Percentiles rank a stretch among this genome's conserved stretches.
Conservation (phyloP, 2,797 vertebrate species). For the Acipenser ruthenus region DNA sequence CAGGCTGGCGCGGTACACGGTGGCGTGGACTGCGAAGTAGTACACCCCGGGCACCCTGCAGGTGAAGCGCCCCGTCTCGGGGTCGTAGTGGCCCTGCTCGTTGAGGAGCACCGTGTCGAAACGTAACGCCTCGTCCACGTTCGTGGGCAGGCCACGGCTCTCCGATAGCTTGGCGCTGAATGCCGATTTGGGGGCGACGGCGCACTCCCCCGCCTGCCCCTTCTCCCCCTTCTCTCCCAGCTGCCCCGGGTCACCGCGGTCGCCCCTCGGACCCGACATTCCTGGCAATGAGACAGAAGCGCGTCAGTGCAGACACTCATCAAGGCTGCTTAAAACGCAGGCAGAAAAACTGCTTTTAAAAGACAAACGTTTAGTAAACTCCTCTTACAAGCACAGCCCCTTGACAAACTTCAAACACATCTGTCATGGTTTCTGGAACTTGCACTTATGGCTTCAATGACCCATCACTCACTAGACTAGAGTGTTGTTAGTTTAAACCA, state of each 20-base stretch:
- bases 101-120: conserved; percentile 77
- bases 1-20: conserved; percentile 85
- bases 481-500: too few relatives aligned
- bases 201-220: conserved; percentile 75
- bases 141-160: conserved; percentile 52
- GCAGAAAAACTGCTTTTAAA: neutral
- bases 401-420: neutral
- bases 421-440: neutral
- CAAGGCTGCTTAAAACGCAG: neutral
- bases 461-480: neutral
- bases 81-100: conserved; percentile 83
- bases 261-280: conserved; percentile 64
- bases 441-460: neutral
- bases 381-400: neutral
- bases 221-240: conserved; percentile 65
- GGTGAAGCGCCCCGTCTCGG: conserved; percentile 80
- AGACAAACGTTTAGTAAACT: neutral
- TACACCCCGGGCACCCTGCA: conserved; percentile 88
- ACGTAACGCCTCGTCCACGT: conserved; percentile 58
- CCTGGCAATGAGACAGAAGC: conserved; percentile 49
- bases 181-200: conserved; percentile 84
- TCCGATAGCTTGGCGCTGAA: conserved; percentile 86
- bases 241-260: conserved; percentile 65
- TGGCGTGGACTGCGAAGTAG: conserved; percentile 88
- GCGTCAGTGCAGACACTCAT: neutral